Conservation (phyloP, 2,113 vertebrate species). For the Plectropomus leopardus region DNA sequence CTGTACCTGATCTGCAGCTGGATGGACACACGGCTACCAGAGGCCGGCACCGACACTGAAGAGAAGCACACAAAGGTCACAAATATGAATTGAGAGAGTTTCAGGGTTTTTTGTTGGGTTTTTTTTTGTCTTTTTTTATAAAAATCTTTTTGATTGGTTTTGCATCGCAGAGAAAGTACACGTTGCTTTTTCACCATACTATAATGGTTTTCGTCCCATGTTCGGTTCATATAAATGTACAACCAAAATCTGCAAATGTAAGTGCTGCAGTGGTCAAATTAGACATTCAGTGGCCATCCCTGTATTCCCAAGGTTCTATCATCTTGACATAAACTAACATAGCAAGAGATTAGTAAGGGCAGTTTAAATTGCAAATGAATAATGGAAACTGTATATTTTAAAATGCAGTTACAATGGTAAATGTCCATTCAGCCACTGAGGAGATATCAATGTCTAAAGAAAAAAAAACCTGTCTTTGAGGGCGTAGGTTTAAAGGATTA, state of each 20-base stretch:
- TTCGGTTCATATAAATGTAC: not conserved
- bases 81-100: not conserved
- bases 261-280: not conserved
- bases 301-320: too few relatives aligned
- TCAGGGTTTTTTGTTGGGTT: not conserved
- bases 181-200: not conserved
- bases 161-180: not conserved
- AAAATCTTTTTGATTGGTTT: not conserved
- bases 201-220: not conserved
- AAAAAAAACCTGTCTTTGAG: too few relatives aligned
- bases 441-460: too few relatives aligned
- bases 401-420: too few relatives aligned
- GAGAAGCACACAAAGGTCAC: not conserved
- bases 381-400: too few relatives aligned
- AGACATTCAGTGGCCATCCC: not conserved
- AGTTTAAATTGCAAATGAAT: too few relatives aligned
- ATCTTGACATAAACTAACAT: not conserved
- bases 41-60: constrained; percentile 31
- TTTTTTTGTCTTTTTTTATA: too few relatives aligned
- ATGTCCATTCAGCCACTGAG: too few relatives aligned
- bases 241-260: not conserved
- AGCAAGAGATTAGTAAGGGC: not conserved
- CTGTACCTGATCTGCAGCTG: constrained; percentile 82
- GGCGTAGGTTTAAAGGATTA: too few relatives aligned
- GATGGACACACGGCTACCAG: constrained; percentile 68